These are phyloP conservation scores for Lagria hirta DNA, from an alignment of 2,888 invertebrate genomes.

Conservation along the genomic window DNA sequence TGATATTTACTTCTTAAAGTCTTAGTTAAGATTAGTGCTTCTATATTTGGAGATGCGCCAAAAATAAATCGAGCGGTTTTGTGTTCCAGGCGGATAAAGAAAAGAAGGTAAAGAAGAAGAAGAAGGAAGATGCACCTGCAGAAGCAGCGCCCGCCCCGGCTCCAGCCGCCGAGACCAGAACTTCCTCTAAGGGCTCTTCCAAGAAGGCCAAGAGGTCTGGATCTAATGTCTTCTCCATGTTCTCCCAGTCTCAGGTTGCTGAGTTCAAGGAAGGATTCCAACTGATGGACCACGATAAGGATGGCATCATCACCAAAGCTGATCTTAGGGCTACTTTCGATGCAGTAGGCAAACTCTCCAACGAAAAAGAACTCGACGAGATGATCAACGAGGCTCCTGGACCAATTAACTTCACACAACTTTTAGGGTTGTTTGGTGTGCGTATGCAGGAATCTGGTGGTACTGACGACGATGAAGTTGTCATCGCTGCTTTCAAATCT, in stretches of 20 bases:
- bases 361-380: constrained; percentile 89
- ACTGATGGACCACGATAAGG: constrained; percentile 95
- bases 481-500: constrained; percentile 88
- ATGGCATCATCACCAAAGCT: constrained; percentile 72
- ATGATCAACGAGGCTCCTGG: constrained; percentile 84
- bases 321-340: constrained; percentile 91
- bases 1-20: too few species aligned
- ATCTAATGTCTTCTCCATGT: constrained; percentile 96
- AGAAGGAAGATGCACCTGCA: constrained; percentile 69
- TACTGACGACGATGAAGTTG: constrained; percentile 87
- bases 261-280: constrained; percentile 96
- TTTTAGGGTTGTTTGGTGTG: constrained; percentile 87
- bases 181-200: constrained; percentile 80
- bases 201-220: constrained; percentile 85
- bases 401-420: constrained; percentile 94
- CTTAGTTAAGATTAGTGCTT: too few species aligned
- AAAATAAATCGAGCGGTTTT: background rate
- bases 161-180: constrained; percentile 69
- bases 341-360: constrained; percentile 84
- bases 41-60: constrained; percentile 2
- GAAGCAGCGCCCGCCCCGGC: constrained; percentile 70
- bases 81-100: constrained; percentile 83
- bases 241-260: constrained; percentile 93
- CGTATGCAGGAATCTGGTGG: constrained; percentile 89
- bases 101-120: constrained; percentile 90